Base-by-base conservation (phyloP, 1,140 invertebrate species). In the Fopius arisanus region DNA sequence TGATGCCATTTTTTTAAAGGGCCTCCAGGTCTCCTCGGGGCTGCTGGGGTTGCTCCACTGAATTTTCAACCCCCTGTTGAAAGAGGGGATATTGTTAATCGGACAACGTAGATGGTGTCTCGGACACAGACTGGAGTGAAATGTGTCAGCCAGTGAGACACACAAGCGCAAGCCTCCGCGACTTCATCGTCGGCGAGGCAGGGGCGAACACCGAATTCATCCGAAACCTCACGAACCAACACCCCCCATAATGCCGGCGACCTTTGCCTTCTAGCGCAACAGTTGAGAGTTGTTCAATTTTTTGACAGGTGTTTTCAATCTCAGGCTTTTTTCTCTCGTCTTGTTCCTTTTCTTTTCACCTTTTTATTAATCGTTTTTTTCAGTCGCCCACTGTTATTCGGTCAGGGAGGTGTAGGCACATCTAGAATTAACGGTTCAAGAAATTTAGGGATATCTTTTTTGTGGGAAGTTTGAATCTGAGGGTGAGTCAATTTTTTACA, bases 211-310 rank as follows among this genome's bases (percentile, higher is more conserved):
- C 16, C 54, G 54, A 59, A 0, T 28, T 26, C 19, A 10, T 2
- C 54, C 54, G 54, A 59, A 23, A 2, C 1, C 3, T 0, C 6
- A 21, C 54, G 54, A 59, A 59, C 21, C 54, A 59, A 59, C 54
- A 59, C 21, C 54, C 54, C 54, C 54, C 23, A 59, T 59, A 23
- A 59, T 59, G 43, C 54, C 19, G 54, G 19, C 54, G 54, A 59
- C 54, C 23, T 26, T 12, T 21, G 31, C 14, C 23, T 14, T 41
- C 19, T 69, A 48, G 40, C 43, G 40, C 40, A 43, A 69, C 67
- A 16, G 67, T 29, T 69, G 67, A 14, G 21, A 16, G 40, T 21
- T 48, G 14, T 69, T 14, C 33, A 14, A 7, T 23, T 28, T 23
- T 51, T 43, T 31, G 16, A 16, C 43, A n/a, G 14, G 43, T 19